phyloP scores from a whole-genome alignment of 1,140 invertebrate species.

The Adoxophyes honmai region DNA sequence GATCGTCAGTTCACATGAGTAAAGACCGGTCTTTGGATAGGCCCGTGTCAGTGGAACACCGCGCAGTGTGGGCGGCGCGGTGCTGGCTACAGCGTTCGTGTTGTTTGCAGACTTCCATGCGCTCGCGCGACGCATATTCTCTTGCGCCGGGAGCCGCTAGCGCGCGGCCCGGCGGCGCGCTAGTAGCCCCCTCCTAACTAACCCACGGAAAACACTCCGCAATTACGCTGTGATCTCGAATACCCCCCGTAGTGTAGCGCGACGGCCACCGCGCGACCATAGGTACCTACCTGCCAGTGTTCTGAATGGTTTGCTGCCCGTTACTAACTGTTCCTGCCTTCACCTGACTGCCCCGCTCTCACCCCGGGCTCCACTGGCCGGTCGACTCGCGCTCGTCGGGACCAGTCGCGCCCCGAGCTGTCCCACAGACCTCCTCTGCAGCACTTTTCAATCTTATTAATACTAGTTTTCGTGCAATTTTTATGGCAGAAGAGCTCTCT shows the following conservation, averaged over 20 bases:
- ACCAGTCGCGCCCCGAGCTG: too few species aligned
- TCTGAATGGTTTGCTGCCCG: constrained; percentile 75
- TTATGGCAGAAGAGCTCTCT: too few species aligned
- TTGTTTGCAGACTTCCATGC: constrained; percentile 86
- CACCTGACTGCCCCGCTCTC: constrained; percentile 42
- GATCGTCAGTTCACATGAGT: too few species aligned
- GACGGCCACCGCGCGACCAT: constrained; percentile 47
- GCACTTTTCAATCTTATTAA: too few species aligned
- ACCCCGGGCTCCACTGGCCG: constrained; percentile 36
- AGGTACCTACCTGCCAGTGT: constrained; percentile 64
- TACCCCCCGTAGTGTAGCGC: constrained; percentile 50
- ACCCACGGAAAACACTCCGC: constrained; percentile 57
- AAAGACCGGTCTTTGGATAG: too few species aligned
- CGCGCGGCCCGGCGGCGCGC: constrained; percentile 37
- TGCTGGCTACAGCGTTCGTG: constrained; percentile 47
- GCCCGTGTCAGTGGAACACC: not conserved
- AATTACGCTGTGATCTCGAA: constrained; percentile 64
- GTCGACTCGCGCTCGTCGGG: too few species aligned
- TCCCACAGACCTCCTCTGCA: too few species aligned
- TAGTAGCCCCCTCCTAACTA: constrained; percentile 58
- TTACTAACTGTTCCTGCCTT: constrained; percentile 57
- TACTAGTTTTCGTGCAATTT: too few species aligned
- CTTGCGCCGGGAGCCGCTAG: constrained; percentile 78
- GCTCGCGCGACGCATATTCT: constrained; percentile 84
- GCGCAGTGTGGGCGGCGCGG: constrained; percentile 15